Conservation (phyloP, 2,797 vertebrate genomes). For the Bovichtus diacanthus region DNA sequence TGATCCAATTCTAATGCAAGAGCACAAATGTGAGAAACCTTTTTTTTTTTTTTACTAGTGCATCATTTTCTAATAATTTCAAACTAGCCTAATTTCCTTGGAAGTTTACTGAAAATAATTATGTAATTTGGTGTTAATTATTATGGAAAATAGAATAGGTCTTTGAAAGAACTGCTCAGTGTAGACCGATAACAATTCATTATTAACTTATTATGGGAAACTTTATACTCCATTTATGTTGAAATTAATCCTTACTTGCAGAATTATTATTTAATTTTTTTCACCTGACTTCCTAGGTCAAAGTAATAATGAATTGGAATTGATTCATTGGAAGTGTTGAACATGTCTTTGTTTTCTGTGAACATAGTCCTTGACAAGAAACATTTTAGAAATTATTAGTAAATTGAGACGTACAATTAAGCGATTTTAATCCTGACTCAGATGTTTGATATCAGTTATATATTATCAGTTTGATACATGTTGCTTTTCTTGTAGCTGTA, state of each 20-base stretch:
- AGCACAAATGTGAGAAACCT: not conserved
- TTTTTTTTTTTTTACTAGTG: not conserved
- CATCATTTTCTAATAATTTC: not conserved
- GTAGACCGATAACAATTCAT: not conserved
- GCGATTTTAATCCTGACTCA: not conserved
- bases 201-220: not conserved
- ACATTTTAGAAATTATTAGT: not conserved
- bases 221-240: not conserved
- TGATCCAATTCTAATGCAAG: not conserved
- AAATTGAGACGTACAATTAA: not conserved
- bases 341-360: not conserved
- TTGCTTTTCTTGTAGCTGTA: too few species aligned
- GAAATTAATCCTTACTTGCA: not conserved
- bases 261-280: not conserved
- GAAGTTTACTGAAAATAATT: not conserved
- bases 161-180: not conserved
- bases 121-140: not conserved
- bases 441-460: too few species aligned
- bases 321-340: not conserved
- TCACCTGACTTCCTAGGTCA: not conserved
- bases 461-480: too few species aligned
- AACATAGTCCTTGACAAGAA: not conserved
- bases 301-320: not conserved
- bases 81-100: not conserved
- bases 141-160: too few species aligned